Evolutionary conservation across 2,113 vertebrate genomes (phyloP), one percentile per base, ranked within the genome.

Genomic region (Hymenochirus boettgeri): DNA sequence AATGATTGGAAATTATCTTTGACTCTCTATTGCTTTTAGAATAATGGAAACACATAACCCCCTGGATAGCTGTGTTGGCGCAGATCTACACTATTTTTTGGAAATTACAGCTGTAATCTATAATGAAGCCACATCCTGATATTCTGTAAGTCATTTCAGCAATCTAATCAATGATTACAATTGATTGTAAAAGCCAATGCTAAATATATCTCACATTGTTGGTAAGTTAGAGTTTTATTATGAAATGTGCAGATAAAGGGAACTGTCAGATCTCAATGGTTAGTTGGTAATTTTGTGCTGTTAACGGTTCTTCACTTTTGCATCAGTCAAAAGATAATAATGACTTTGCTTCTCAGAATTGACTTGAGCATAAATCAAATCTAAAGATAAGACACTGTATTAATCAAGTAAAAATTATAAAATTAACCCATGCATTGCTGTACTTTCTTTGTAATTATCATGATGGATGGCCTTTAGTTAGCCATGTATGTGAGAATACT

Each of bases 291-390:
- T 57, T 37, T 17, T 15, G 5, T 50, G 2, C 53, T 37, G 9
- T 15, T 57, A 24, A n/a, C 26, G 29, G 50, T 57, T 57, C 45
- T 48, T 26, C 46, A 24, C 45, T 21, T 50, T 47, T 51, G 42
- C 39, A 57, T 22, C 57, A 65, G 46, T 33, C 22, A 21, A 21
- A 21, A 66, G 46, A 59, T 66, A 66, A 66, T 51, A 58, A 66
- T 52, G 48, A 58, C 31, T 52, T 59, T 58, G 22, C 46, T 29
- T 46, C 33, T 51, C 56, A 66, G 56, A 42, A 25, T 42, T 58
- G 47, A 59, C 64, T 66, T 24, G 26, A 52, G 21, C 64, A 59
- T 66, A 58, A 66, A 66, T 66, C 64, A 66, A 58, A 59, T 39
- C n/a, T 39, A 66, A 58, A 66, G 55, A 59, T 66, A 66, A 59